phyloP scores from a whole-genome alignment of 2,113 vertebrate species.

The Pelvicachromis taeniatus region DNA sequence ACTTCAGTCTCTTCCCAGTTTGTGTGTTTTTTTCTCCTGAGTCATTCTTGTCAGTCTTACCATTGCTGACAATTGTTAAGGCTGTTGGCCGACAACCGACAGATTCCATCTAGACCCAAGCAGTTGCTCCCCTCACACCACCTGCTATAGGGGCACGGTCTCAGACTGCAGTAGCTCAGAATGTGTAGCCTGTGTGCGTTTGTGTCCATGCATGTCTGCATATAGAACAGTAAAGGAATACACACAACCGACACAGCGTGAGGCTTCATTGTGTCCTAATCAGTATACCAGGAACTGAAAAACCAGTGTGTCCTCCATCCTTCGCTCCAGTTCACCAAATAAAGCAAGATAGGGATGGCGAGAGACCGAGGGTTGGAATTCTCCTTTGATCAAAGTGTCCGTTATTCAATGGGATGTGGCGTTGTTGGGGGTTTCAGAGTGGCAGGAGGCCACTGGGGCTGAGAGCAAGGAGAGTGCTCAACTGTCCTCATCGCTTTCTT shows the following conservation, averaged over 20 bases:
- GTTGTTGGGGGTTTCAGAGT: conserved; percentile 15
- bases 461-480: conserved; percentile 31
- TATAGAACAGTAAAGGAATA: conserved; percentile 6
- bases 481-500: conserved; percentile 65
- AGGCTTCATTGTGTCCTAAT: conserved; percentile 52
- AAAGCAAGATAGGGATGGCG: conserved; percentile 15
- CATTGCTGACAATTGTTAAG: conserved; percentile 46
- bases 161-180: neutral
- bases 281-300: conserved; percentile 34
- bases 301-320: conserved; percentile 46
- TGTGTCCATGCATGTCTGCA: neutral
- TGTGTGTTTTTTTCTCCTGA: neutral
- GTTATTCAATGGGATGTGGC: conserved; percentile 62
- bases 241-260: conserved; percentile 51
- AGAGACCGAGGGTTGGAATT: conserved; percentile 23
- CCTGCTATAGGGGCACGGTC: conserved; percentile 44
- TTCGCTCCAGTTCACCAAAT: conserved; percentile 38
- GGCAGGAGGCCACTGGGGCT: neutral
- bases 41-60: neutral
- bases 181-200: neutral
- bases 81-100: conserved; percentile 1
- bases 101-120: conserved; percentile 15
- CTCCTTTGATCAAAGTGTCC: conserved; percentile 65
- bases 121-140: conserved; percentile 38
- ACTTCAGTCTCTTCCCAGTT: neutral